These are phyloP conservation scores for Threskiornis aethiopicus DNA, from an alignment of 2,797 vertebrate species.

Conservation along the genomic window DNA sequence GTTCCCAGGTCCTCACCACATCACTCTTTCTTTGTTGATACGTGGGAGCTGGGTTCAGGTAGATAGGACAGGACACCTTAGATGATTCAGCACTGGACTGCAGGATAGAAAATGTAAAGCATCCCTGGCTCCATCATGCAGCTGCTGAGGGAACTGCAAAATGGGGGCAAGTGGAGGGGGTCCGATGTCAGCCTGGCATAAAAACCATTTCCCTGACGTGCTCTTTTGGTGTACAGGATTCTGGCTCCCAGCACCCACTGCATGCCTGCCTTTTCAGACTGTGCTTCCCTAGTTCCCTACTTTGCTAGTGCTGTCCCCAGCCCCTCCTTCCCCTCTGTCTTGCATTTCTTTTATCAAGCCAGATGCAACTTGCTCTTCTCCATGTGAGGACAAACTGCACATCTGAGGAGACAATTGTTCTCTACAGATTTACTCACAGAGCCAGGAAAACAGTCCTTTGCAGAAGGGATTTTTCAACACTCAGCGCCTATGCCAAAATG, in stretches of 20 bases:
- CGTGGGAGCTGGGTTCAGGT: not conserved
- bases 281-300: not conserved
- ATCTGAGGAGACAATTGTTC: not conserved
- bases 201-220: fast-evolving
- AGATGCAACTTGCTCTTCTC: not conserved
- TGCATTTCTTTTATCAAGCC: not conserved
- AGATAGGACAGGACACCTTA: not conserved
- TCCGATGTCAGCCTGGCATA: not conserved
- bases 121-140: not conserved
- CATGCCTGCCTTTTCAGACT: not conserved
- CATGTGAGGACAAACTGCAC: not conserved
- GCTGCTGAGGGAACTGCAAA: not conserved
- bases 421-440: not conserved
- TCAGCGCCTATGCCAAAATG: not conserved
- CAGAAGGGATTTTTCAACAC: not conserved
- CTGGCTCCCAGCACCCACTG: not conserved
- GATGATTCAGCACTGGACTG: not conserved
- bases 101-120: not conserved
- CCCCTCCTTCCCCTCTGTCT: not conserved
- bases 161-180: not conserved
- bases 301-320: not conserved
- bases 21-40: not conserved
- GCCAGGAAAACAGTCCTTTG: not conserved
- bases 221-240: not conserved
- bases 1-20: not conserved